These are phyloP conservation scores for Nemopilema nomurai DNA, from an alignment of 30 jellyfish, hydroid and myxozoan species.

Conservation along the genomic window DNA sequence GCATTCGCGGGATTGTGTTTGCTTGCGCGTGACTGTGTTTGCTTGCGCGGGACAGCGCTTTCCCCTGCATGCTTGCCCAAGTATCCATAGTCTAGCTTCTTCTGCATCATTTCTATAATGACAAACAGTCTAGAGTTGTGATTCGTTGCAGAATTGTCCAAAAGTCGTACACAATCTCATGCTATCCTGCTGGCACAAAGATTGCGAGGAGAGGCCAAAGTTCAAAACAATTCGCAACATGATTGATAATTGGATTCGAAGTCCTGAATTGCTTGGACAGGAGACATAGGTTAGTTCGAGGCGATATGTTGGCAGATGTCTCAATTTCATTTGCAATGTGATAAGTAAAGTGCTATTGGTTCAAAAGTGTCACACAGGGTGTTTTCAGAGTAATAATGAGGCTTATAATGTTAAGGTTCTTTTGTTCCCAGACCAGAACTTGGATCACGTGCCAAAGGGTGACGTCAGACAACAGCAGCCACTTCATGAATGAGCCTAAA, in stretches of 20 bases:
- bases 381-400: no score
- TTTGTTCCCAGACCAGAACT: no score
- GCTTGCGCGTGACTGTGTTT: no score
- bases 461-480: no score
- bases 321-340: background rate
- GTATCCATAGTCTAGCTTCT: background rate
- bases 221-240: conserved; percentile 61
- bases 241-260: conserved; percentile 86
- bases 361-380: no score
- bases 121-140: background rate
- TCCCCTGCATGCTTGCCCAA: no score
- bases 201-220: conserved; percentile 87
- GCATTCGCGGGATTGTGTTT: no score
- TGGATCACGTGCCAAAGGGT: no score
- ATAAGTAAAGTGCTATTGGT: no score
- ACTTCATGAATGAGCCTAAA: no score
- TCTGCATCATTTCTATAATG: background rate
- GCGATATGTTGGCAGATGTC: conserved; percentile 28
- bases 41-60: no score
- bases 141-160: conserved; percentile 82
- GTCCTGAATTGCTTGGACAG: conserved; percentile 73
- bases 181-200: conserved; percentile 94
- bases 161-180: conserved; percentile 88
- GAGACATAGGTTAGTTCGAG: conserved; percentile 81
- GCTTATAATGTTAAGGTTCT: no score